Percentiles rank a stretch among this genome's conserved stretches.
Evolutionary conservation across 2,888 invertebrate species (phyloP).

Genomic region (Euspilapteryx auroguttella): DNA sequence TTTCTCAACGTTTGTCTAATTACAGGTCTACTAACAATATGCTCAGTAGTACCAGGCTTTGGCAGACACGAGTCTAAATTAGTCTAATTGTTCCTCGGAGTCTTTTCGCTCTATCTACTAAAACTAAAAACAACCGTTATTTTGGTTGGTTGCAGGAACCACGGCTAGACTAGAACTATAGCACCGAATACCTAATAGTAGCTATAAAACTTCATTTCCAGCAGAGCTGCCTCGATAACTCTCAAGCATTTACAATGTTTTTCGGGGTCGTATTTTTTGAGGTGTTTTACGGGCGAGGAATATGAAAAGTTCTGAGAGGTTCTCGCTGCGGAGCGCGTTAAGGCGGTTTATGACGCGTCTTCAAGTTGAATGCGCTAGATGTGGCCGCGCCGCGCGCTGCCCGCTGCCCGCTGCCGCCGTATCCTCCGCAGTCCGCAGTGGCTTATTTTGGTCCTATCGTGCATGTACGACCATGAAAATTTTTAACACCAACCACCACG

Average conservation of each 20-base stretch:
- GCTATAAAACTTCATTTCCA: slow-evolving; percentile 49
- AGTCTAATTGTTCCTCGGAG: no score
- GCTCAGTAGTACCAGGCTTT: no score
- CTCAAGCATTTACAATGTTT: slow-evolving; percentile 56
- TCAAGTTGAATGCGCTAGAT: slow-evolving; percentile 50
- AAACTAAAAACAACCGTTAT: slow-evolving; percentile 24
- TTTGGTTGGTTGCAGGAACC: slow-evolving; percentile 33
- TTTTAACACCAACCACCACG: slow-evolving; percentile 37
- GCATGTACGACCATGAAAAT: slow-evolving; percentile 58
- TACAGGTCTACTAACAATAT: slow-evolving; percentile 2
- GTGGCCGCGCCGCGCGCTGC: slow-evolving; percentile 35
- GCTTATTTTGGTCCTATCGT: no score
- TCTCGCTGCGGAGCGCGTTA: slow-evolving; percentile 49
- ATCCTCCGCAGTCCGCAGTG: no score
- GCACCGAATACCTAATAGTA: no score
- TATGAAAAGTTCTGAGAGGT: slow-evolving; percentile 59
- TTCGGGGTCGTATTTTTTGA: slow-evolving; percentile 56
- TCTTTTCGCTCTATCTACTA: no score
- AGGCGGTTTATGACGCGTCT: slow-evolving; percentile 58
- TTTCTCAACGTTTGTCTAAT: slow-evolving; percentile 1
- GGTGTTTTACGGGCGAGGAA: slow-evolving; percentile 51
- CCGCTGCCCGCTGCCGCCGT: no score
- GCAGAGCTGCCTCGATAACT: slow-evolving; percentile 36
- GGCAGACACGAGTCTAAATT: slow-evolving; percentile 14
- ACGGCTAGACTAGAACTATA: slow-evolving; percentile 31